Conservation (phyloP, 2,888 invertebrate genomes). For the Agrotis puta region DNA sequence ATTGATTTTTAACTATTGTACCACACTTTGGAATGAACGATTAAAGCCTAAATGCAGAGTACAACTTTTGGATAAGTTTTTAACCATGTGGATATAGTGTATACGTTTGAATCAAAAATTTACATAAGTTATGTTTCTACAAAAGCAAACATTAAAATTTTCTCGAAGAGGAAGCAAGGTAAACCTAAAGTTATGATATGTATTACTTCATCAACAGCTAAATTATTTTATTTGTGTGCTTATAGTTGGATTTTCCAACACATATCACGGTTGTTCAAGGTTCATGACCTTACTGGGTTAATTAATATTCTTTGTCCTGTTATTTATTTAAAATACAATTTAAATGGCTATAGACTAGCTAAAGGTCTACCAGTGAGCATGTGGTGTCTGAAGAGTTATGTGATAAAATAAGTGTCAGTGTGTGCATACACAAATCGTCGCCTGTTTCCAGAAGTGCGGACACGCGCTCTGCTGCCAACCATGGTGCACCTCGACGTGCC, state of each 20-base stretch:
- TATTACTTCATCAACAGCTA: conserved; percentile 55
- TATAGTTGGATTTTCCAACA: conserved; percentile 53
- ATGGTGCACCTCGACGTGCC: conserved; percentile 89
- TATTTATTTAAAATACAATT: conserved; percentile 52
- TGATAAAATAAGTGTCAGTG: conserved; percentile 40
- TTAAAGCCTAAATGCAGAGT: conserved; percentile 68
- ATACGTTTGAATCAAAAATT: conserved; percentile 74
- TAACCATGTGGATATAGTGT: conserved; percentile 72
- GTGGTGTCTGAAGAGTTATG: conserved; percentile 38
- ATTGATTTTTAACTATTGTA: conserved; percentile 70
- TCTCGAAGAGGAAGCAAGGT: conserved; percentile 83
- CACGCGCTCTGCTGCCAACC: conserved; percentile 72
- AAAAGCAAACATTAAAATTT: conserved; percentile 85
- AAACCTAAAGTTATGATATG: conserved; percentile 82
- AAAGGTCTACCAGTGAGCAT: conserved; percentile 36
- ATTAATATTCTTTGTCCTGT: conserved; percentile 72
- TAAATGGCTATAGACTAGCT: conserved; percentile 35
- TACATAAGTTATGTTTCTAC: conserved; percentile 88
- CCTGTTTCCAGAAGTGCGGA: conserved; percentile 79
- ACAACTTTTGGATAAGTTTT: conserved; percentile 71
- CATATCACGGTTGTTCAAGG: conserved; percentile 74
- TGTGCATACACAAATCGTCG: conserved; percentile 39
- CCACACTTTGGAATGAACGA: conserved; percentile 73
- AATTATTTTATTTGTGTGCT: conserved; percentile 52
- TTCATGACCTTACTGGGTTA: conserved; percentile 79